Evolutionary conservation across 2,113 vertebrate genomes (phyloP).

Genomic region (Aythya baeri): DNA sequence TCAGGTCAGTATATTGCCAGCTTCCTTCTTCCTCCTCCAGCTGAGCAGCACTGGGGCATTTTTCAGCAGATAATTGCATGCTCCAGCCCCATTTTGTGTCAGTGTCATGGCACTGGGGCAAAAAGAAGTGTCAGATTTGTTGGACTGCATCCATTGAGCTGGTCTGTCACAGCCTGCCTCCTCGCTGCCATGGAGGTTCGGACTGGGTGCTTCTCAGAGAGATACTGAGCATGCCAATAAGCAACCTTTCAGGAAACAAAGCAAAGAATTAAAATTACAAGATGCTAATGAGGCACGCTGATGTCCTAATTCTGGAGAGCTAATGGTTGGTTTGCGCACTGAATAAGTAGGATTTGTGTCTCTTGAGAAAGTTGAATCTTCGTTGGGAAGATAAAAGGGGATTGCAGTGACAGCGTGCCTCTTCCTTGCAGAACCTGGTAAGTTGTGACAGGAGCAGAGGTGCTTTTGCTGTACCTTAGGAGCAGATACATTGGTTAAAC

Average conservation of each 20-base stretch:
- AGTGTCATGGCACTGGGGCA: not conserved
- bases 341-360: not conserved
- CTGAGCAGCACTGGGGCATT: not conserved
- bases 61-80: not conserved
- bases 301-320: not conserved
- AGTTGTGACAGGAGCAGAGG: not conserved
- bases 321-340: not conserved
- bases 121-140: not conserved
- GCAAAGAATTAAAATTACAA: not conserved
- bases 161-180: not conserved
- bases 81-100: not conserved
- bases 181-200: not conserved
- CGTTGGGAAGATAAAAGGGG: not conserved
- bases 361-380: not conserved
- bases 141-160: not conserved
- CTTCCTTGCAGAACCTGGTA: not conserved
- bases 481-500: not conserved
- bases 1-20: not conserved
- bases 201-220: not conserved
- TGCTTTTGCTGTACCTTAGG: not conserved
- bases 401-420: not conserved
- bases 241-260: not conserved
- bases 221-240: not conserved
- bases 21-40: not conserved
- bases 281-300: not conserved